A percentile compares a stretch with the other conserved stretches of the same genome.
Evolutionary conservation across 2,888 invertebrate genomes (phyloP).

Genomic region (Pristionchus mayeri): DNA sequence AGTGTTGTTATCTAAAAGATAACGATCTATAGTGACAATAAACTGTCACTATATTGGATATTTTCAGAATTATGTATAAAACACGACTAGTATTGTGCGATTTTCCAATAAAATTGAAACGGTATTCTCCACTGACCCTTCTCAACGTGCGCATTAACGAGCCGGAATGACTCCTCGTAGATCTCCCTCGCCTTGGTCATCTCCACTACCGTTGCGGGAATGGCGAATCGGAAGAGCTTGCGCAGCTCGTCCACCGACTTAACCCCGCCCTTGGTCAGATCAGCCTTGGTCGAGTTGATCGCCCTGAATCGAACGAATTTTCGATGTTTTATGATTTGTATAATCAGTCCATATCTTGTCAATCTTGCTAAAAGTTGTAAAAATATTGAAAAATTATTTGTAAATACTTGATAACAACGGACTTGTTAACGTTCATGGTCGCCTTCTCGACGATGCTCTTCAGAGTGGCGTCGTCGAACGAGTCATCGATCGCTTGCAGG

Average conservation of each 20-base stretch:
- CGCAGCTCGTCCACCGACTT: constrained; percentile 51
- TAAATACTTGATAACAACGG: too few relatives aligned
- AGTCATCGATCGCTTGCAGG: constrained; percentile 53
- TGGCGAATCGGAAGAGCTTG: constrained; percentile 58
- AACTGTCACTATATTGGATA: too few relatives aligned
- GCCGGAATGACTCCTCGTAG: constrained; percentile 91
- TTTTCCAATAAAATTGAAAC: too few relatives aligned
- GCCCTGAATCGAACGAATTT: constrained; percentile 17
- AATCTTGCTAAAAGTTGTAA: too few relatives aligned
- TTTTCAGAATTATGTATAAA: too few relatives aligned
- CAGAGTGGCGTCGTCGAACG: constrained; percentile 54
- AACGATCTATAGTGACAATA: too few relatives aligned
- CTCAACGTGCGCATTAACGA: constrained; percentile 86
- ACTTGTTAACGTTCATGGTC: constrained; percentile 65
- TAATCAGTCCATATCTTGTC: too few relatives aligned
- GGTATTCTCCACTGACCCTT: too few relatives aligned
- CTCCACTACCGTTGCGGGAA: constrained; percentile 79
- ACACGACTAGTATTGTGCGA: too few relatives aligned
- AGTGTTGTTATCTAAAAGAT: too few relatives aligned
- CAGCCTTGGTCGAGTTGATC: constrained; percentile 16
- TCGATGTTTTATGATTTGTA: too few relatives aligned
- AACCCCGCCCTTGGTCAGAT: background rate
- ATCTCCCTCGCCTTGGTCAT: constrained; percentile 83
- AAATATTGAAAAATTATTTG: too few relatives aligned
- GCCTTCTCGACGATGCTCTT: constrained; percentile 67